A percentile compares a stretch with the other conserved stretches of the same genome.
These are phyloP conservation scores for Lonchura striata DNA, from an alignment of 2,113 vertebrate genomes.

Conservation along the genomic window DNA sequence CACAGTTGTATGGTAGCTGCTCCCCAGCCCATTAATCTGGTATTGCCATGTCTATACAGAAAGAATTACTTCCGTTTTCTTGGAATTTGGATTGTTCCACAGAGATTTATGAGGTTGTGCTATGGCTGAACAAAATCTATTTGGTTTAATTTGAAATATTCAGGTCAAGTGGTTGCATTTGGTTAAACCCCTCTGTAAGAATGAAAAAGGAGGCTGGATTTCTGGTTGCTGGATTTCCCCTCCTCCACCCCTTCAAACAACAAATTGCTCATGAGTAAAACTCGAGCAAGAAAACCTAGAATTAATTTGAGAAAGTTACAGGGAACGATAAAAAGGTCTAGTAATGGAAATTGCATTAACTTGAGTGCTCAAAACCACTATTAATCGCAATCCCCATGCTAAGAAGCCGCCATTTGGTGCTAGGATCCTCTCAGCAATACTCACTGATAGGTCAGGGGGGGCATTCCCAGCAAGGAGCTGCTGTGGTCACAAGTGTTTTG, in stretches of 20 bases:
- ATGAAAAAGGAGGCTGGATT: neutral
- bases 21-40: neutral
- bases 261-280: neutral
- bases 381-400: neutral
- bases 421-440: neutral
- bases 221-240: neutral
- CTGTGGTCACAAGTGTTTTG: neutral
- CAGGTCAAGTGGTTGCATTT: neutral
- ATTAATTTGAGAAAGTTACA: slow-evolving; percentile 38
- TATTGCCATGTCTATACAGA: neutral
- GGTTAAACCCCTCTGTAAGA: neutral
- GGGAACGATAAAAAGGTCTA: neutral
- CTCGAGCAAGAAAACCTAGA: neutral
- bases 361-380: neutral
- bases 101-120: neutral
- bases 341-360: slow-evolving; percentile 17
- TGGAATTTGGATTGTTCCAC: neutral
- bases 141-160: neutral
- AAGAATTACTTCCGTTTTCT: neutral
- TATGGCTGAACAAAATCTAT: neutral
- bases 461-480: neutral
- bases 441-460: neutral
- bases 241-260: neutral
- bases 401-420: neutral
- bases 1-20: neutral